A percentile compares a stretch with the other conserved stretches of the same genome.
These are phyloP conservation scores for Dynastes grantii DNA, from an alignment of 2,888 invertebrate species.

Conservation along the genomic window DNA sequence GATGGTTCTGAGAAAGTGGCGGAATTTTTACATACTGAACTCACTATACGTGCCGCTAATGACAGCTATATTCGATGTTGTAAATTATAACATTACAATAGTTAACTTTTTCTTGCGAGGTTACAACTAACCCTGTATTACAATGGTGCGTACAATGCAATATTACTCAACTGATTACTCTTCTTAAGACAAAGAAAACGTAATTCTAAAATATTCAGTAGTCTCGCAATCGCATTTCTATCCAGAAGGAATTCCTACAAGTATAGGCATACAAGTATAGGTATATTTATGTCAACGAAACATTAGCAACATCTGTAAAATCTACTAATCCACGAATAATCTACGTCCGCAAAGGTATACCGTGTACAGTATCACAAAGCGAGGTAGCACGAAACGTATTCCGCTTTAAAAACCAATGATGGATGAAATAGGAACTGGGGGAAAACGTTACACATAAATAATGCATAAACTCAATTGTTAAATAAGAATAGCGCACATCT, in stretches of 20 bases:
- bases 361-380: conserved; percentile 2
- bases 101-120: no score
- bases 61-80: no score
- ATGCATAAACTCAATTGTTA: conserved; percentile 50
- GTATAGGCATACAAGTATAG: neutral
- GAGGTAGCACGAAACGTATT: conserved; percentile 4
- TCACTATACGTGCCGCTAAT: no score
- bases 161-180: conserved; percentile 23
- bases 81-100: no score
- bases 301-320: conserved; percentile 37
- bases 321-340: conserved; percentile 37
- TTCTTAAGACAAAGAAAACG: conserved; percentile 23
- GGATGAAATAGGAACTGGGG: conserved; percentile 49
- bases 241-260: conserved; percentile 11
- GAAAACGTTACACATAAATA: conserved; percentile 51
- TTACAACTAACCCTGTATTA: neutral
- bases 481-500: conserved; percentile 50
- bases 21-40: no score
- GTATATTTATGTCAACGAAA: neutral
- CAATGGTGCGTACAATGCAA: neutral
- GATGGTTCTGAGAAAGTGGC: no score
- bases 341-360: conserved; percentile 14
- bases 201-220: conserved; percentile 9
- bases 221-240: conserved; percentile 6
- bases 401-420: conserved; percentile 37